These are phyloP conservation scores for Lithophane ornitopus DNA, from an alignment of 2,888 invertebrate species.

Conservation along the genomic window DNA sequence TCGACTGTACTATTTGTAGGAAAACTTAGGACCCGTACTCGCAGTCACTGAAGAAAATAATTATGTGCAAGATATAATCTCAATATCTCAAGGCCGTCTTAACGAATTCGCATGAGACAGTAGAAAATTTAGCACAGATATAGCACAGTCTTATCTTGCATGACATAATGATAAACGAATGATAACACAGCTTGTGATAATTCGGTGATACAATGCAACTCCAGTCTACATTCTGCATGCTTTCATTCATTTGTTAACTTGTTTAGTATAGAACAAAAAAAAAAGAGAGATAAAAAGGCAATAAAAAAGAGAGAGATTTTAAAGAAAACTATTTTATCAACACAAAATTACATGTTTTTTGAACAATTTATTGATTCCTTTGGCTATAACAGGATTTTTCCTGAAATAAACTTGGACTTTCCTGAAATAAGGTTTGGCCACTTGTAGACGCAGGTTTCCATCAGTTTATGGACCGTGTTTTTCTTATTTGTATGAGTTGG, in stretches of 20 bases:
- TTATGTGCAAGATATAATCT: constrained; percentile 16
- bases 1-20: no score
- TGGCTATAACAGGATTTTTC: neutral
- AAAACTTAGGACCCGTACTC: no score
- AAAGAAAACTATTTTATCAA: neutral
- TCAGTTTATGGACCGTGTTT: no score
- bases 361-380: neutral
- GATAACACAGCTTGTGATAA: constrained; percentile 56
- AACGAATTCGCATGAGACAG: constrained; percentile 35
- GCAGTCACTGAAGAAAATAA: no score
- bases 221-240: neutral
- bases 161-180: constrained; percentile 61
- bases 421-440: no score
- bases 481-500: no score
- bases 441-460: no score
- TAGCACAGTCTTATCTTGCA: constrained; percentile 47
- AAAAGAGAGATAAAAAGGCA: no score
- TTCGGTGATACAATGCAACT: constrained; percentile 41
- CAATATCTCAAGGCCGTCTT: constrained; percentile 28
- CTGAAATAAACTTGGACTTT: neutral
- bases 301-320: no score
- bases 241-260: neutral
- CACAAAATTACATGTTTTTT: neutral
- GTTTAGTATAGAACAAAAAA: neutral
- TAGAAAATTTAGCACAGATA: constrained; percentile 43